Evolutionary conservation across 2,888 invertebrate genomes (phyloP).

Genomic region (Tachystola acroxantha): DNA sequence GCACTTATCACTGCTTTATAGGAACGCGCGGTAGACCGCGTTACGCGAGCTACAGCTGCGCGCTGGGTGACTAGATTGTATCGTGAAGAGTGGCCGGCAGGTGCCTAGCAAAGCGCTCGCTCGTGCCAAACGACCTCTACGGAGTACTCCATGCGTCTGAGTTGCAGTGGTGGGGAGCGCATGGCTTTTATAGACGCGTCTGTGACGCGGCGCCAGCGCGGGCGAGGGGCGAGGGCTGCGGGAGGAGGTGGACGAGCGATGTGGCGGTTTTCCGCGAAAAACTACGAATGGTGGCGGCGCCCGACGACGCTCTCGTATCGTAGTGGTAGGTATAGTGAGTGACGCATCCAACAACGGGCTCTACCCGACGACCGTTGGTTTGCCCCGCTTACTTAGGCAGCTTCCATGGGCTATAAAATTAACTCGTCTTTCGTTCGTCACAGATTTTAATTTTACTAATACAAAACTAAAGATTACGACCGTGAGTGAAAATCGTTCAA

Average conservation of each 20-base stretch:
- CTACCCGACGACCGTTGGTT: conserved; percentile 45
- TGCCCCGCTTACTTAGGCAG: conserved; percentile 37
- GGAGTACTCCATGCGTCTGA: conserved; percentile 80
- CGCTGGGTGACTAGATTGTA: conserved; percentile 75
- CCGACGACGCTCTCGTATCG: conserved; percentile 43
- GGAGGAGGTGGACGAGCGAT: conserved; percentile 34
- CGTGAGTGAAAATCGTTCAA: conserved; percentile 39
- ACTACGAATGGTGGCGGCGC: conserved; percentile 56
- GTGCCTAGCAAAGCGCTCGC: conserved; percentile 80
- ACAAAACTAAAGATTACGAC: conserved; percentile 26
- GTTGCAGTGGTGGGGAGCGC: conserved; percentile 70
- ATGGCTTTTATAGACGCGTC: conserved; percentile 65
- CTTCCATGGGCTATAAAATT: conserved; percentile 22
- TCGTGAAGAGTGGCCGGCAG: conserved; percentile 74
- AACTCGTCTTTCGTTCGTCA: conserved; percentile 17
- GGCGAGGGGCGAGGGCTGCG: conserved; percentile 24
- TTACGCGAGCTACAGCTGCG: conserved; percentile 71
- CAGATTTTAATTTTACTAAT: conserved; percentile 13
- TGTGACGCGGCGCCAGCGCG: conserved; percentile 56
- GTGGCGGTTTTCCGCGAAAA: conserved; percentile 74
- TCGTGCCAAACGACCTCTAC: conserved; percentile 80
- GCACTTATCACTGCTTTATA: conserved; percentile 77
- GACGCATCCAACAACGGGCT: conserved; percentile 60
- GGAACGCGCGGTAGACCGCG: conserved; percentile 75
- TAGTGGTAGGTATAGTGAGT: conserved; percentile 30